A percentile compares a stretch with the other conserved stretches of the same genome.
phyloP scores from a whole-genome alignment of 2,797 vertebrate species.

The Anomalospiza imberbis region DNA sequence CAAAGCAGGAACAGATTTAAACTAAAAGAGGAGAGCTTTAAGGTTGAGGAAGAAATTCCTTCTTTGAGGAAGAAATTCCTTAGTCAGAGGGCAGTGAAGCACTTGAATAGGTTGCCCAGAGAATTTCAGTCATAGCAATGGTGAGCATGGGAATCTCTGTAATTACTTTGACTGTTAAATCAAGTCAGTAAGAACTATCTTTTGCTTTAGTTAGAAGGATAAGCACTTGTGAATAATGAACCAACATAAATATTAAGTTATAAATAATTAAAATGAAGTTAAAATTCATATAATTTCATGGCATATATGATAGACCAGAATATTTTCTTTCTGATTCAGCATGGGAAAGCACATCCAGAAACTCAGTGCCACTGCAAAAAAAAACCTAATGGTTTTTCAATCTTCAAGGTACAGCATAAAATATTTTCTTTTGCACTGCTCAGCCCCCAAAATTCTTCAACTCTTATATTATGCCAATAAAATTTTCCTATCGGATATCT shows the following conservation, averaged over 20 bases:
- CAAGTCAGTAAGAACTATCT: not conserved
- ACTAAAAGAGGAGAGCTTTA: not conserved
- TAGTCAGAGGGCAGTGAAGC: not conserved
- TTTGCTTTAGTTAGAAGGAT: not conserved
- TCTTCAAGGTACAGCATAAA: not conserved
- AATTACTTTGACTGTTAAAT: not conserved
- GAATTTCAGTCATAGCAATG: not conserved
- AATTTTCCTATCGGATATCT: not conserved
- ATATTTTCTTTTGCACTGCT: not conserved
- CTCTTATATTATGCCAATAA: not conserved
- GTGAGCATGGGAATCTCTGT: not conserved
- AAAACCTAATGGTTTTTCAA: accelerated
- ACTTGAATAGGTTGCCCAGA: not conserved
- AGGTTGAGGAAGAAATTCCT: not conserved
- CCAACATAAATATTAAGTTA: not conserved
- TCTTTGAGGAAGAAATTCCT: not conserved
- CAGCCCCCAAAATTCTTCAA: not conserved
- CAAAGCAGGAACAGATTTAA: not conserved
- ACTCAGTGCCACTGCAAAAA: not conserved
- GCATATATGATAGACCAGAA: not conserved
- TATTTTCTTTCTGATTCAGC: not conserved
- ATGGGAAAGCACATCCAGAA: not conserved
- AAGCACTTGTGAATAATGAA: not conserved
- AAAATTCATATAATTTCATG: not conserved
- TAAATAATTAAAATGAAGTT: not conserved